Conservation (phyloP, 2,888 invertebrate genomes). For the Limnephilus marmoratus region DNA sequence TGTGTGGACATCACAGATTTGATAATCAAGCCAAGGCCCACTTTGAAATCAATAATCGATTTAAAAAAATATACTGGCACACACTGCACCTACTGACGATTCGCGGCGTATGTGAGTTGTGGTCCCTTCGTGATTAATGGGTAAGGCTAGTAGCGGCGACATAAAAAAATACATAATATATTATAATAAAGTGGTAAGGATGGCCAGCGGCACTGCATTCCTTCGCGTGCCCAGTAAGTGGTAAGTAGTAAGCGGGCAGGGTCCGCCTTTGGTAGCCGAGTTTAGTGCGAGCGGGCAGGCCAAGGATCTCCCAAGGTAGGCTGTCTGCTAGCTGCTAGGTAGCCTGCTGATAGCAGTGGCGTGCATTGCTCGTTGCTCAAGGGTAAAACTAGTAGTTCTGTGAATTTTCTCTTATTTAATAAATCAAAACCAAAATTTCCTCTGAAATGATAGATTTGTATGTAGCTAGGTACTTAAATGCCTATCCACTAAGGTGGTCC, state of each 20-base stretch:
- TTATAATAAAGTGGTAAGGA: background rate
- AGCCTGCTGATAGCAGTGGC: background rate
- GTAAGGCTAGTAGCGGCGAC: background rate
- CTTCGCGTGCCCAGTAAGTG: conserved; percentile 36
- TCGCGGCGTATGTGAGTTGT: background rate
- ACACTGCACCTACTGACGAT: background rate
- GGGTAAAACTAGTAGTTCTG: background rate
- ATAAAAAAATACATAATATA: background rate
- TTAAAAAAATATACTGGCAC: background rate
- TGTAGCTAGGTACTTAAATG: too few relatives aligned
- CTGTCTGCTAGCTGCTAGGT: conserved; percentile 1
- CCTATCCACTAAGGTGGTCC: too few relatives aligned
- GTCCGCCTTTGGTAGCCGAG: background rate
- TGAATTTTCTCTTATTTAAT: too few relatives aligned
- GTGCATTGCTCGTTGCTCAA: background rate
- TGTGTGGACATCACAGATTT: background rate
- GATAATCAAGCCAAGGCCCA: background rate
- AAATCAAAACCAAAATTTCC: too few relatives aligned
- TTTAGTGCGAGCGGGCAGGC: conserved; percentile 10
- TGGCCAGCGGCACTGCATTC: conserved; percentile 52
- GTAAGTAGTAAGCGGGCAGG: background rate
- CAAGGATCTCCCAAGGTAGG: conserved; percentile 54
- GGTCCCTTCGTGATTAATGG: background rate
- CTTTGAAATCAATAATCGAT: background rate
- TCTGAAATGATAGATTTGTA: too few relatives aligned